Conservation (phyloP, 2,113 vertebrate species). For the Microcebus lehilahytsara region DNA sequence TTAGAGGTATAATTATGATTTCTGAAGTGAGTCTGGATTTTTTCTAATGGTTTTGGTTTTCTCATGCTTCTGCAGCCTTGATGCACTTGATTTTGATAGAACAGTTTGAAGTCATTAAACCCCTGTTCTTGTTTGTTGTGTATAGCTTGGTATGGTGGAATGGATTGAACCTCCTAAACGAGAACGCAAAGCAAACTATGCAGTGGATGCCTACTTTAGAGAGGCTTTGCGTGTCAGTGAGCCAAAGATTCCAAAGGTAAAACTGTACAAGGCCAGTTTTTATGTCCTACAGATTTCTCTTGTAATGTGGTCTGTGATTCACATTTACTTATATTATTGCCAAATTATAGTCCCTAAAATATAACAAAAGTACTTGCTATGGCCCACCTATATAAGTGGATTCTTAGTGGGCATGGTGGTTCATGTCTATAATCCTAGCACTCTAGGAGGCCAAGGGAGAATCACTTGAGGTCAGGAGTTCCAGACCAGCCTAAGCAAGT, state of each 20-base stretch:
- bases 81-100: conserved; percentile 29
- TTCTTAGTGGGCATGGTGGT: no score
- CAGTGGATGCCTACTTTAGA: conserved; percentile 94
- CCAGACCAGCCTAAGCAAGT: no score
- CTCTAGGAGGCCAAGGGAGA: no score
- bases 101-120: conserved; percentile 36
- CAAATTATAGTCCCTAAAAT: conserved; percentile 29
- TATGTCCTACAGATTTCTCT: background rate
- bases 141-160: conserved; percentile 91
- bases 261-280: background rate
- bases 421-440: no score
- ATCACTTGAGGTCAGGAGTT: no score
- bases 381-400: background rate
- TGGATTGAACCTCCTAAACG: conserved; percentile 95
- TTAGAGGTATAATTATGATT: background rate
- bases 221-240: conserved; percentile 92
- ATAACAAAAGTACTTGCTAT: background rate
- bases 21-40: background rate
- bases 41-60: conserved; percentile 13
- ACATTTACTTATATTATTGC: background rate
- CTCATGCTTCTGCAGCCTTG: background rate
- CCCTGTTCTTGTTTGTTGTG: conserved; percentile 41
- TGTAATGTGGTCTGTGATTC: conserved; percentile 3
- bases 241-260: conserved; percentile 92
- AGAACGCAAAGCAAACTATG: conserved; percentile 93